Base-by-base conservation (phyloP, 2,797 vertebrate species). In the Neosilurus mollespiculum region DNA sequence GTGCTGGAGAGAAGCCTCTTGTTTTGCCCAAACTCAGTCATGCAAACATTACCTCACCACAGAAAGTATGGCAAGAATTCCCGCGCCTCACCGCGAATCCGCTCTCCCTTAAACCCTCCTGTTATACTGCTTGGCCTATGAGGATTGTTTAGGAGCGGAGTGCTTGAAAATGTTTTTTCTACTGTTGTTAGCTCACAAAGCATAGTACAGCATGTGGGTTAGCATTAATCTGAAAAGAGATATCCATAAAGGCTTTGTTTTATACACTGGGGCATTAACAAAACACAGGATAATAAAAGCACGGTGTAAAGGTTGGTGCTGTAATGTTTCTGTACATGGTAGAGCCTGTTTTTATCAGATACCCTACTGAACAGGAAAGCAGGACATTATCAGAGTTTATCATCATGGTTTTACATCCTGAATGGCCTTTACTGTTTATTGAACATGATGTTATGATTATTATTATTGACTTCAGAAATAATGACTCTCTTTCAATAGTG, bases 1-100 rank as follows among this genome's bases (percentile, higher is more conserved):
- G 59, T 65, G 67, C 49, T 82, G 18, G 77, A 43, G 64, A 53
- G 72, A 43, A 64, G n/a, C 59, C 84, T 66, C 88, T 87, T 94
- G 93, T 94, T 94, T 94, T 93, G 90, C 92, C 73, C 90, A 81
- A 72, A 91, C 87, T 89, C 92, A 92, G 69, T 92, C 92, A 92
- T 82, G 90, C 93, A 85, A 92, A 78, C 9, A 83, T 73, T 90
- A 87, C 91, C 88, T 92, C 90, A 92, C 86, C 89, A 87, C 78
- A 70, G 84, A 86, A 92, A 91, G 89, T 89, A 93, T 93, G 92
- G 91, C 88, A 92, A 89, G 91, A 93, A 94, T 93, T 92, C 90
- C 90, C 88, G 70, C 75, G 83, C 91, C 91, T 92, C 89, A 83
- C 91, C 92, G 93, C 87, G 91, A 91, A 88, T 65, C 76, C 81